phyloP scores from a whole-genome alignment of 1,140 invertebrate species.

The Lasaia peninsularis region DNA sequence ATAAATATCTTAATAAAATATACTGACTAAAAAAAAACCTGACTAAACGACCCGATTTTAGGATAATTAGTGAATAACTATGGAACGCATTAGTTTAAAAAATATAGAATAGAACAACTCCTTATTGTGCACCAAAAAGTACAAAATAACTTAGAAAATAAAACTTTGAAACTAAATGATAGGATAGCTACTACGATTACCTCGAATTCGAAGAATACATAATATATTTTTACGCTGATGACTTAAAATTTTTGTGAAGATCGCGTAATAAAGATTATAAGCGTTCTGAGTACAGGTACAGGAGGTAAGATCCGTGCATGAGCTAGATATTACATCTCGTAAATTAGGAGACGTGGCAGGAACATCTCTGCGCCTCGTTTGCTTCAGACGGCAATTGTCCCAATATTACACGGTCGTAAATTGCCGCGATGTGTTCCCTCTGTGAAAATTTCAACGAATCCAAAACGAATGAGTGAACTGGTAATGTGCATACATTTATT shows the following conservation, averaged over 20 bases:
- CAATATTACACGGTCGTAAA: constrained; percentile 35
- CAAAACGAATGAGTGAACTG: constrained; percentile 15
- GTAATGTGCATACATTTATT: constrained; percentile 11
- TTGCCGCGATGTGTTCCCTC: constrained; percentile 16
- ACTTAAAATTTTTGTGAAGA: not conserved
- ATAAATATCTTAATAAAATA: too few relatives aligned
- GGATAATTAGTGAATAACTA: too few relatives aligned
- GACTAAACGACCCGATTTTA: too few relatives aligned
- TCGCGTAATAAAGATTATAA: constrained; percentile 10
- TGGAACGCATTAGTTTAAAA: too few relatives aligned
- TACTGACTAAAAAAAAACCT: too few relatives aligned
- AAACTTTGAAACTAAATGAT: too few relatives aligned
- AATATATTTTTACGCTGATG: too few relatives aligned
- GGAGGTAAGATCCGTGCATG: constrained; percentile 19
- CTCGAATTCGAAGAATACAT: too few relatives aligned
- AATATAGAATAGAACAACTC: too few relatives aligned
- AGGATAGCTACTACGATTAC: too few relatives aligned
- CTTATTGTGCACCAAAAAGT: too few relatives aligned
- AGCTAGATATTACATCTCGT: constrained; percentile 31
- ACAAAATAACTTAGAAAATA: too few relatives aligned
- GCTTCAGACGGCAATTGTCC: constrained; percentile 31
- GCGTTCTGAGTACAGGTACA: constrained; percentile 9
- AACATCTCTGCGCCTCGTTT: constrained; percentile 26
- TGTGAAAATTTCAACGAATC: constrained; percentile 18
- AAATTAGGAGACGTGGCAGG: constrained; percentile 28